These are phyloP conservation scores for Cyanoramphus novaezelandiae DNA, from an alignment of 2,113 vertebrate species.

Conservation along the genomic window DNA sequence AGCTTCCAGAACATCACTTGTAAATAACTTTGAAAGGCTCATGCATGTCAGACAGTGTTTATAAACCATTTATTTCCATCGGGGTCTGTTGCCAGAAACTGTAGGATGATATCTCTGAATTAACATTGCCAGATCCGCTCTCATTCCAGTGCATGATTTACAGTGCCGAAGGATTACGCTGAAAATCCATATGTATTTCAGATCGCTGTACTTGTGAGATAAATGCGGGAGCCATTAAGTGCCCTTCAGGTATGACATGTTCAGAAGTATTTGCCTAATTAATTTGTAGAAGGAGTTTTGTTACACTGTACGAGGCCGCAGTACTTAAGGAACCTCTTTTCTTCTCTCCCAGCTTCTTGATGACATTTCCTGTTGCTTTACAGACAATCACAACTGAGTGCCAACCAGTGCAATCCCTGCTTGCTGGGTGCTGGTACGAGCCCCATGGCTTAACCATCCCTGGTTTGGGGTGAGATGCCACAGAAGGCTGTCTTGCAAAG, in stretches of 20 bases:
- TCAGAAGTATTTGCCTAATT: conserved; percentile 52
- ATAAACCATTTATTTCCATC: conserved; percentile 32
- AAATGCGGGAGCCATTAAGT: conserved; percentile 61
- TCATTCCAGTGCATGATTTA: conserved; percentile 50
- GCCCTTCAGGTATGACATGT: conserved; percentile 64
- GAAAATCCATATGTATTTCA: conserved; percentile 9
- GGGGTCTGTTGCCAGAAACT: conserved; percentile 28
- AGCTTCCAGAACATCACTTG: conserved; percentile 16
- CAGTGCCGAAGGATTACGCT: not conserved
- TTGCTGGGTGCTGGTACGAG: not conserved
- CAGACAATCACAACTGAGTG: conserved; percentile 38
- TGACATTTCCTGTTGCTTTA: not conserved
- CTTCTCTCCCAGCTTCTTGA: not conserved
- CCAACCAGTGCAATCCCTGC: conserved; percentile 17
- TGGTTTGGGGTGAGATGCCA: not conserved
- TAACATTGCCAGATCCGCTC: conserved; percentile 46
- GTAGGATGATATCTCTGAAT: conserved; percentile 16
- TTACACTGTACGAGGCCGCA: not conserved
- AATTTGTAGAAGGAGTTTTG: conserved; percentile 21
- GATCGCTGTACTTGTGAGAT: not conserved
- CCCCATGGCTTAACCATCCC: not conserved
- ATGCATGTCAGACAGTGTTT: conserved; percentile 23
- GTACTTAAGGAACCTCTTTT: conserved; percentile 10
- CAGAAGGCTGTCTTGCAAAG: conserved; percentile 15
- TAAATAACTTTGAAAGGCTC: conserved; percentile 34